Evolutionary conservation across 2,888 invertebrate species (phyloP), one percentile per base, ranked within the genome.

Genomic region (Oscheius onirici): DNA sequence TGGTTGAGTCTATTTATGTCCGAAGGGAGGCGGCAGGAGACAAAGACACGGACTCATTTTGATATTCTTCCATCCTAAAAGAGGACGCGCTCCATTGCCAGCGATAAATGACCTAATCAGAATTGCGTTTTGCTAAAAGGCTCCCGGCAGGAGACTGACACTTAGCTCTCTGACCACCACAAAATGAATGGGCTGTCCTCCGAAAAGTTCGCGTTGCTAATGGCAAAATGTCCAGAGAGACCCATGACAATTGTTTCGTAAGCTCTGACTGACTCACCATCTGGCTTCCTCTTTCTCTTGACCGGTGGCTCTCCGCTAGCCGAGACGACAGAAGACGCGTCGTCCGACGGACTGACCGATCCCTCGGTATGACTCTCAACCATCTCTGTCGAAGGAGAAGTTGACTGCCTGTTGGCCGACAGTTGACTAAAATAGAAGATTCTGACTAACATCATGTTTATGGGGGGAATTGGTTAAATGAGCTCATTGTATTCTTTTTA

Each of bases 241-340:
- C n/a, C n/a, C n/a, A n/a, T n/a, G n/a, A 8, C 8, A 34, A 8
- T 46, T 20, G 24, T 49, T 63, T 63, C 63, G 63, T 46, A 63
- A 49, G 44, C 15, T 15, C 11, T 41, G 41, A 60, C 60, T 60
- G 28, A 71, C 71, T 46, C 26, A 71, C 71, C 71, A 44, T 71
- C 71, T 5, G 71, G 71, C 22, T 71, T 71, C 22, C 71, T 41
- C 51, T 71, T 71, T 28, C 71, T 65, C 44, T 71, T 71, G 28
- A 52, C 66, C 13, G 65, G 44, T 15, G 57, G 54, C 15, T 41
- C 57, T 10, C 20, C 61, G 13, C 52, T 54, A 13, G 43, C 44
- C 34, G 71, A 71, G 40, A 57, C 57, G 10, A 66, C 65, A 46
- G 71, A 66, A 22, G 66, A 55, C 6, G 65, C 41, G 17, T 71